A percentile compares a stretch with the other conserved stretches of the same genome.
phyloP scores from a whole-genome alignment of 2,888 invertebrate species.

The Scaptomyza parva region DNA sequence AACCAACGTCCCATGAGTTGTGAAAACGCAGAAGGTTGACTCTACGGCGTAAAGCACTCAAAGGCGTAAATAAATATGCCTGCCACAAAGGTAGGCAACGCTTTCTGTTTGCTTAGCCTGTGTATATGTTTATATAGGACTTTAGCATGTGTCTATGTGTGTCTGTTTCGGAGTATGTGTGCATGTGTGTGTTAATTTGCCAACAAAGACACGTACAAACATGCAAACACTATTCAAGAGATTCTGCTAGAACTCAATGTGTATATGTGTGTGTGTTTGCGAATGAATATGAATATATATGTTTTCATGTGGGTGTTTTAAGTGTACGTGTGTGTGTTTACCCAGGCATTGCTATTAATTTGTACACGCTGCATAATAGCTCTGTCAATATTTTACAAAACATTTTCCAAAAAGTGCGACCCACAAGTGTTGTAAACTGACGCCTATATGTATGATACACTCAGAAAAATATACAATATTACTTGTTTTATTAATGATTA shows the following conservation, averaged over 20 bases:
- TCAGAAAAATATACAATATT: too few species aligned
- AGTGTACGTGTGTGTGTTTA: slow-evolving; percentile 57
- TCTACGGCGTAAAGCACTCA: slow-evolving; percentile 46
- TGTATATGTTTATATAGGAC: slow-evolving; percentile 71
- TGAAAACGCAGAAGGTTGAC: not conserved
- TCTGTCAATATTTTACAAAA: slow-evolving; percentile 72
- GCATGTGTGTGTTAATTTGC: slow-evolving; percentile 70
- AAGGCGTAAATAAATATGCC: slow-evolving; percentile 70
- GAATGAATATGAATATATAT: slow-evolving; percentile 17
- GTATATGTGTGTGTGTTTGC: slow-evolving; percentile 3
- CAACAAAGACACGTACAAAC: slow-evolving; percentile 74
- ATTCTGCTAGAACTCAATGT: slow-evolving; percentile 51
- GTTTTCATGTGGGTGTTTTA: slow-evolving; percentile 27
- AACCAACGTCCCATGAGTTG: not conserved
- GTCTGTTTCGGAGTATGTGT: slow-evolving; percentile 16
- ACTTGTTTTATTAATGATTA: too few species aligned
- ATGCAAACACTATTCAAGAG: slow-evolving; percentile 72
- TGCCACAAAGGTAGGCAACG: slow-evolving; percentile 66
- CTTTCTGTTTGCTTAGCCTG: slow-evolving; percentile 58
- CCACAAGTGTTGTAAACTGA: slow-evolving; percentile 43
- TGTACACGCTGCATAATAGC: slow-evolving; percentile 73
- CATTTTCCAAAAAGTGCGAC: slow-evolving; percentile 61
- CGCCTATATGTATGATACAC: too few species aligned
- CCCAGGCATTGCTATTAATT: slow-evolving; percentile 72
- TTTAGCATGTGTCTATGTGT: slow-evolving; percentile 17